Conservation (phyloP, 2,888 invertebrate species). For the Dioctria linearis region DNA sequence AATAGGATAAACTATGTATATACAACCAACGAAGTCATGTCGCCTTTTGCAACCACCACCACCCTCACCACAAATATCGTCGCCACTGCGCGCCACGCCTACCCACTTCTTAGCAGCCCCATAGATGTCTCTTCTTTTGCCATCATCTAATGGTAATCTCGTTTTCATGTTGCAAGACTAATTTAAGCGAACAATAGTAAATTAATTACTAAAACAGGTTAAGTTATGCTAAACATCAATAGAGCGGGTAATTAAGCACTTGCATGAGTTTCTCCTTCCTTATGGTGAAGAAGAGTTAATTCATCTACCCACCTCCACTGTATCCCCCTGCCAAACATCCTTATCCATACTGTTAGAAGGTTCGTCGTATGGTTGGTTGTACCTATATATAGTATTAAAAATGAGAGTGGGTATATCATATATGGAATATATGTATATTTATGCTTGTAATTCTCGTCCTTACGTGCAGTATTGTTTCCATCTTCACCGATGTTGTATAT, state of each 20-base stretch:
- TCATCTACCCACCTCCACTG: not conserved
- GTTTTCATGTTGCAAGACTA: slow-evolving; percentile 63
- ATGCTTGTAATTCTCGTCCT: not conserved
- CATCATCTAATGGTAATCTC: slow-evolving; percentile 59
- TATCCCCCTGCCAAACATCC: not conserved
- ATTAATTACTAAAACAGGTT: slow-evolving; percentile 70
- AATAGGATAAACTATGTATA: no score
- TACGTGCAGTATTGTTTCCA: slow-evolving; percentile 42
- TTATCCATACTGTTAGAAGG: not conserved
- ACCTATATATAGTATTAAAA: not conserved
- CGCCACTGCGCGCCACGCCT: not conserved
- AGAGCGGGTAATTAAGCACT: slow-evolving; percentile 63
- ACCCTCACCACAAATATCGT: no score
- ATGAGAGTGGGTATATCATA: no score
- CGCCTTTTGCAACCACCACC: no score
- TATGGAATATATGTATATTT: no score
- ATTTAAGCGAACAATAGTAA: slow-evolving; percentile 70
- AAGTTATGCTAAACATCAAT: slow-evolving; percentile 67
- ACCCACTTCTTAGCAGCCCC: not conserved
- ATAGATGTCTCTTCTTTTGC: slow-evolving; percentile 47
- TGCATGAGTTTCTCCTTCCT: slow-evolving; percentile 58
- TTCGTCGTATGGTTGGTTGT: not conserved
- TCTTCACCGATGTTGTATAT: slow-evolving; percentile 32
- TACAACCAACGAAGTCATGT: no score
- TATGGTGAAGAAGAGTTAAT: slow-evolving; percentile 31